Evolutionary conservation across 2,888 invertebrate species (phyloP).

Genomic region (Dione juno): DNA sequence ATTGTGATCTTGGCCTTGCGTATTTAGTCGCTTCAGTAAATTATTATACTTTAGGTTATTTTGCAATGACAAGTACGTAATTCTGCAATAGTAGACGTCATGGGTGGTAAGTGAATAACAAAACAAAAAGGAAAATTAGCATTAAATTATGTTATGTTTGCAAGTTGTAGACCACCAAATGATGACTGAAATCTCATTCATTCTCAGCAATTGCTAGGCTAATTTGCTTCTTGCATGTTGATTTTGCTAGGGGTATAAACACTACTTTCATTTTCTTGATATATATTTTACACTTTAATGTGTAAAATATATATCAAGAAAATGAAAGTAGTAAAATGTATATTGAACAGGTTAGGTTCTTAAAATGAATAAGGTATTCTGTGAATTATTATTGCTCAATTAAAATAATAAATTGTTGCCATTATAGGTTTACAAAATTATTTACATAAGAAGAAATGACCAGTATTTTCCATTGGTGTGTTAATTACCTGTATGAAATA

Average conservation of each 20-base stretch:
- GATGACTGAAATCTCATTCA: conserved; percentile 15
- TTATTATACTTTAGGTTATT: conserved; percentile 54
- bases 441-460: conserved; percentile 57
- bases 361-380: background rate
- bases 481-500: conserved; percentile 57
- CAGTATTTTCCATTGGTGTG: conserved; percentile 60
- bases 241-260: background rate
- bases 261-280: background rate
- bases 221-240: conserved; percentile 21
- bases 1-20: conserved; percentile 68
- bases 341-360: conserved; percentile 8
- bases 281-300: conserved; percentile 12
- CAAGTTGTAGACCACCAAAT: conserved; percentile 29
- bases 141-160: conserved; percentile 34
- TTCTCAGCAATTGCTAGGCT: conserved; percentile 13
- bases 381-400: conserved; percentile 6
- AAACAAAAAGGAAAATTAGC: conserved; percentile 28
- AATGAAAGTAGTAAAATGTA: background rate
- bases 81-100: conserved; percentile 59
- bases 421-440: conserved; percentile 30
- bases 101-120: conserved; percentile 71
- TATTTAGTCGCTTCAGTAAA: conserved; percentile 53
- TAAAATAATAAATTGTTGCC: background rate
- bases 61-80: conserved; percentile 60
- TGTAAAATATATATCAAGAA: background rate